Conservation (phyloP, 2,113 vertebrate species). For the Indicator indicator region DNA sequence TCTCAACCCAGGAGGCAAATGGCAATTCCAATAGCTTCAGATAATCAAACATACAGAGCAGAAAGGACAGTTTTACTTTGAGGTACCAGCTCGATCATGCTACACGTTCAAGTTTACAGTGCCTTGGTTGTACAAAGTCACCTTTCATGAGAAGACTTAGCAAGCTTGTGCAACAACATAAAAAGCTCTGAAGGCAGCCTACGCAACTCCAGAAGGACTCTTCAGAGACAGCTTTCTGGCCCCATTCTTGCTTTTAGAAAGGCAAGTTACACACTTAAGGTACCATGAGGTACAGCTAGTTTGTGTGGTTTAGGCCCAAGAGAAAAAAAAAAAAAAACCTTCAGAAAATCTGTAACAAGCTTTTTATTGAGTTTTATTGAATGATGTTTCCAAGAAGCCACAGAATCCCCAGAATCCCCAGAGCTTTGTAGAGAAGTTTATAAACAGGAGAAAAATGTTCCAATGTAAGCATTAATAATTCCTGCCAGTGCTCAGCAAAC, state of each 20-base stretch:
- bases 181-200: neutral
- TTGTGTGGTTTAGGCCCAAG: neutral
- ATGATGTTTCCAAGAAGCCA: conserved; percentile 14
- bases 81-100: neutral
- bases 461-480: conserved; percentile 1
- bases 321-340: neutral
- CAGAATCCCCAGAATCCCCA: neutral
- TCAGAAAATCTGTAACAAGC: conserved; percentile 2
- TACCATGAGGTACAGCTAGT: neutral
- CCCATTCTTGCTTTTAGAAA: neutral
- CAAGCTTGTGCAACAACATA: neutral
- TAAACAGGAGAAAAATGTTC: conserved; percentile 24
- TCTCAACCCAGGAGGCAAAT: neutral
- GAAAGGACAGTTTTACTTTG: neutral
- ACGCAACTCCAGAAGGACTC: neutral
- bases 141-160: neutral
- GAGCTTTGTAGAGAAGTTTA: neutral
- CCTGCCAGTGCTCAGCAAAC: neutral
- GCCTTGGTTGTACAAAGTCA: neutral
- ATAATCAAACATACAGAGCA: neutral
- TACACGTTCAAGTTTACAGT: neutral
- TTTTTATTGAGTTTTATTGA: conserved; percentile 14
- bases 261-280: neutral
- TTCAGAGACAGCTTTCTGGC: neutral
- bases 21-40: neutral